Evolutionary conservation across 2,888 invertebrate genomes (phyloP), one percentile per base, ranked within the genome.

Genomic region (Chesias legatella): DNA sequence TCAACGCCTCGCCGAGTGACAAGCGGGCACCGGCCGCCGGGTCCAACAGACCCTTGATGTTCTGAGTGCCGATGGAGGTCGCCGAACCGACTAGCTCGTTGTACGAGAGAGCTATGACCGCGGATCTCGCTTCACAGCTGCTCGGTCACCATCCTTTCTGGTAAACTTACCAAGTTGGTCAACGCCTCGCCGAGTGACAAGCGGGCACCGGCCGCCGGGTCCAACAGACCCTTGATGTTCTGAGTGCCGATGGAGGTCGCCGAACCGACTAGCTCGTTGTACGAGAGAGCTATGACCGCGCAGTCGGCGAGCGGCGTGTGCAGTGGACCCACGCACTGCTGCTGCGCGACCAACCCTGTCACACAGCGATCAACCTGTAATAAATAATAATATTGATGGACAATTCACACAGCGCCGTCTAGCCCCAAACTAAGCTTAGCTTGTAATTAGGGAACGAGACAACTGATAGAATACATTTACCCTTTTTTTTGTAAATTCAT

Each of bases 181-280:
- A 99, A 75, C 0, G 98, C 94, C 80, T 99, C 99, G 0, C 95
- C 97, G 0, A 99, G 95, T 0, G 98, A 94, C 94, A 99, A 93
- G 43, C 98, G 90, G 0, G 98, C 98, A 32, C 98, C 98, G 7
- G 95, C 94, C 1, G 90, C 92, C 0, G 97, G 92, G 76, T 93
- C 90, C 0, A 98, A 80, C 2, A 98, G 83, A 0, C 96, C 97
- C 85, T 98, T 99, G 54, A 98, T 93, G 28, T 99, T 98, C 79
- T 99, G 99, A 49, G 98, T 98, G 25, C 99, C 99, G 48, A 99
- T 97, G 0, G 98, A 94, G 0, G 97, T 97, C 2, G 98, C 99
- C 7, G 96, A 93, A 5, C 99, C 99, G 42, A 92, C 92, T 27
- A 89, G 90, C 45, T 93, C 94, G 69, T 94, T 94, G 75, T 97